Evolutionary conservation across 2,888 invertebrate species (phyloP).

Genomic region (Atherix ibis): DNA sequence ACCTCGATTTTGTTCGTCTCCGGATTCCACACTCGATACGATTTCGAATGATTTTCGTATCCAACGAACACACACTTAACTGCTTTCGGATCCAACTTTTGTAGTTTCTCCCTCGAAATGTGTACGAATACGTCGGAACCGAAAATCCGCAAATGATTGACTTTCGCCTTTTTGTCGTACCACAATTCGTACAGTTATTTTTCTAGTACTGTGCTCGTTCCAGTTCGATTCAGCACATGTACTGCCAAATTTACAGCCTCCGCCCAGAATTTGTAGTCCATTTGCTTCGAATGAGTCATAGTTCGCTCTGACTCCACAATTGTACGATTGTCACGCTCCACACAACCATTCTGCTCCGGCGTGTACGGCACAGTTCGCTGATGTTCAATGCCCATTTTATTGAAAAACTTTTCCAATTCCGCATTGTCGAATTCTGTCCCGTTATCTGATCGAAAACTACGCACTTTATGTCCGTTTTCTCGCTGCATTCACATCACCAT

Average conservation of each 20-base stretch:
- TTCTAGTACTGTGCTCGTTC: neutral
- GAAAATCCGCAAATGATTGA: neutral
- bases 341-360: slow-evolving; percentile 11
- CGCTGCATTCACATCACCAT: neutral
- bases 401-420: slow-evolving; percentile 4
- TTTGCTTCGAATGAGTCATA: no score
- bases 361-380: slow-evolving; percentile 10
- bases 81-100: neutral
- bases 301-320: slow-evolving; percentile 13
- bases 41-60: neutral
- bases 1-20: neutral
- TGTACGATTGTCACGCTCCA: slow-evolving; percentile 11
- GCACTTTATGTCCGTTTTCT: neutral
- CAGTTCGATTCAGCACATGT: neutral
- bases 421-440: slow-evolving; percentile 9
- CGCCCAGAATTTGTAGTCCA: slow-evolving; percentile 19
- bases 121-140: neutral
- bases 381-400: slow-evolving; percentile 7
- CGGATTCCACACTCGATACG: neutral
- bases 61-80: neutral
- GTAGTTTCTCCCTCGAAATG: neutral
- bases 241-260: slow-evolving; percentile 18
- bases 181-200: neutral
- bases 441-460: slow-evolving; percentile 5
- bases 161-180: neutral